Evolutionary conservation across 2,797 vertebrate species (phyloP).

Genomic region (Liparis tanakae): DNA sequence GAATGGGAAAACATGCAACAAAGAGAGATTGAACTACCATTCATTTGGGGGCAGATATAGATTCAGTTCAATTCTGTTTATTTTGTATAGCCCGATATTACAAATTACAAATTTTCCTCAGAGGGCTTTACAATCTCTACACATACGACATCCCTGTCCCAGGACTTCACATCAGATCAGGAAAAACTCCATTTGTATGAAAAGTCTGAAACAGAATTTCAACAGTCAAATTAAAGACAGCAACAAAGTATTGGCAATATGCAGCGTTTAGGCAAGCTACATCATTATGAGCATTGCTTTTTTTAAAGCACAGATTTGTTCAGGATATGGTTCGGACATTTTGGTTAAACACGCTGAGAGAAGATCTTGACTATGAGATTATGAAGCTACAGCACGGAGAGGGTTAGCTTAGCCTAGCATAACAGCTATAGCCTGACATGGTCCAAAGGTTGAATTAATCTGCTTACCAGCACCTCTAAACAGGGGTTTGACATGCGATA

Average conservation of each 20-base stretch:
- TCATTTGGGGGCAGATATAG: constrained; percentile 29
- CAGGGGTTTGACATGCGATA: not conserved
- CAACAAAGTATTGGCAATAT: not conserved
- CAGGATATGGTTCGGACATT: not conserved
- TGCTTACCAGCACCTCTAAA: not conserved
- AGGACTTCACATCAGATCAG: too few relatives aligned
- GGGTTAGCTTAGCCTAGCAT: not conserved
- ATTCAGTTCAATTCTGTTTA: not conserved
- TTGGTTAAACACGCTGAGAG: not conserved
- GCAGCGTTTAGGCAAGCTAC: not conserved
- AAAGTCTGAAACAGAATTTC: not conserved
- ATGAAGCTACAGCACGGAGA: not conserved
- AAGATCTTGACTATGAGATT: not conserved
- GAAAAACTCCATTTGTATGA: constrained; percentile 18
- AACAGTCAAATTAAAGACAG: not conserved
- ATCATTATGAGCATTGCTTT: not conserved
- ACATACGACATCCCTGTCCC: too few relatives aligned
- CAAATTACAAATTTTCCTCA: too few relatives aligned
- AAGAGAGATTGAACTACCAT: constrained; percentile 33
- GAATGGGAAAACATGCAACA: constrained; percentile 24
- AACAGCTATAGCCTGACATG: not conserved
- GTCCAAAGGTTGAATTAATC: not conserved
- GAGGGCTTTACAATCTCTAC: too few relatives aligned
- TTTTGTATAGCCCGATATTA: too few relatives aligned
- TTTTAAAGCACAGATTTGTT: constrained; percentile 1